Base-by-base conservation (phyloP, 2,888 invertebrate species). In the Microctonus brassicae region DNA sequence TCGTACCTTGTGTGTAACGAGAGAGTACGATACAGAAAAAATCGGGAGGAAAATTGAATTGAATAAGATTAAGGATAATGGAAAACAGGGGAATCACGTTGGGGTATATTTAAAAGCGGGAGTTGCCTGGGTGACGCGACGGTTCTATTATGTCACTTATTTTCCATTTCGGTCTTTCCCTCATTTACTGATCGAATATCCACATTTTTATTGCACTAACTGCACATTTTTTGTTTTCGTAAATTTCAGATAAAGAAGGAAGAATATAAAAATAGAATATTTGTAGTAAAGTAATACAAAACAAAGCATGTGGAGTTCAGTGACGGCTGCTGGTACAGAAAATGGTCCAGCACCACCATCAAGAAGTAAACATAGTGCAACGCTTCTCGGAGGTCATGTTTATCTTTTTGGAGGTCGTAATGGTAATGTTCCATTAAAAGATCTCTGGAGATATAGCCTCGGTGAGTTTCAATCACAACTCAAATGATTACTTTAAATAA, bases 381-480 rank as follows among this genome's bases (percentile, higher is more conserved):
- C 95, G 78, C 88, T 94, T 77, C 90, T 93, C 77, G 93, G 92
- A 58, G 93, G 93, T n/a, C 90, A 92, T 87, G 91, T 96, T 75
- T 96, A 95, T 87, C 90, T 96, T 77, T 90, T 94, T 77, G 96
- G 95, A 13, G 96, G 96, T n/a, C 89, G 95, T 61, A 95, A 95
- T 84, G 94, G 94, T 22, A 92, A 94, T 81, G 89, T 94, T 78
- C 95, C 95, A 3, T 91, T 95, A 73, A 92, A 93, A 85, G 96
- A 97, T 88, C 92, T 96, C 84, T 97, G 96, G 96, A 91, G 93
- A 80, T 94, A 94, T 83, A 92, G 92, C 80, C 89, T 95, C 60
- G 92, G 94, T 94, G 81, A 89, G 88, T 79, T 74, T 52, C 34
- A 17, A 9, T 29, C 7, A 29, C 7, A 29, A 29, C 7, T 29